Conservation (phyloP, 2,888 invertebrate genomes). For the Trissolcus brochymenae region DNA sequence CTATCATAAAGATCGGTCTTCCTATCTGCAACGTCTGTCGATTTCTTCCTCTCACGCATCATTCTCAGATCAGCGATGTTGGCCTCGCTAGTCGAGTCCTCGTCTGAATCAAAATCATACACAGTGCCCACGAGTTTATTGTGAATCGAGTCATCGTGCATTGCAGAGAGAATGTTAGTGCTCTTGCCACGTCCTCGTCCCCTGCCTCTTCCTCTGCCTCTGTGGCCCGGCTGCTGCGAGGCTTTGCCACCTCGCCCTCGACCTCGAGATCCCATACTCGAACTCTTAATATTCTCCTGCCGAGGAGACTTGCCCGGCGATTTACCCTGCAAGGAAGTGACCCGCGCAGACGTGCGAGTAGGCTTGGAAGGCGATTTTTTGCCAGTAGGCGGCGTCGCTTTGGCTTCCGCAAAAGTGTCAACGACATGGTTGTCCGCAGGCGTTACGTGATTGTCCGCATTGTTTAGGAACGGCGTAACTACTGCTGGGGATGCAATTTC, state of each 20-base stretch:
- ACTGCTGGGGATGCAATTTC: conserved; percentile 11
- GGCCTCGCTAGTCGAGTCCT: conserved; percentile 86
- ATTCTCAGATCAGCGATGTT: conserved; percentile 86
- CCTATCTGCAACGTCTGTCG: conserved; percentile 64
- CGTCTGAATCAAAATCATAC: conserved; percentile 90
- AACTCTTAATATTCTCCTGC: conserved; percentile 64
- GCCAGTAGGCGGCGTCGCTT: conserved; percentile 68
- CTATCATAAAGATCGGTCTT: conserved; percentile 60
- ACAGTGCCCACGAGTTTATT: conserved; percentile 91
- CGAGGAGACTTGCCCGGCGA: conserved; percentile 82
- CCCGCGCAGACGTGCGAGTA: conserved; percentile 81
- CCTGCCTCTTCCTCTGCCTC: conserved; percentile 71
- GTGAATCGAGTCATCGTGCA: conserved; percentile 83
- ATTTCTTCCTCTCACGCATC: conserved; percentile 85
- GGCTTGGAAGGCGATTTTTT: conserved; percentile 81
- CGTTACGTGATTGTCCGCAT: conserved; percentile 46
- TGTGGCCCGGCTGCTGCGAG: conserved; percentile 65
- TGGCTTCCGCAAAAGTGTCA: conserved; percentile 31
- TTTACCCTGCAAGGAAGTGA: conserved; percentile 80
- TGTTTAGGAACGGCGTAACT: conserved; percentile 13
- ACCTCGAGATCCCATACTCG: conserved; percentile 73
- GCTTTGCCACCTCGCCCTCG: conserved; percentile 76
- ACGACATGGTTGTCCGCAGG: conserved; percentile 38
- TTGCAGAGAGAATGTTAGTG: conserved; percentile 25
- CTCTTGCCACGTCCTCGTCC: conserved; percentile 75